Evolutionary conservation across 2,797 vertebrate species (phyloP).

Genomic region (Valencia hispanica): DNA sequence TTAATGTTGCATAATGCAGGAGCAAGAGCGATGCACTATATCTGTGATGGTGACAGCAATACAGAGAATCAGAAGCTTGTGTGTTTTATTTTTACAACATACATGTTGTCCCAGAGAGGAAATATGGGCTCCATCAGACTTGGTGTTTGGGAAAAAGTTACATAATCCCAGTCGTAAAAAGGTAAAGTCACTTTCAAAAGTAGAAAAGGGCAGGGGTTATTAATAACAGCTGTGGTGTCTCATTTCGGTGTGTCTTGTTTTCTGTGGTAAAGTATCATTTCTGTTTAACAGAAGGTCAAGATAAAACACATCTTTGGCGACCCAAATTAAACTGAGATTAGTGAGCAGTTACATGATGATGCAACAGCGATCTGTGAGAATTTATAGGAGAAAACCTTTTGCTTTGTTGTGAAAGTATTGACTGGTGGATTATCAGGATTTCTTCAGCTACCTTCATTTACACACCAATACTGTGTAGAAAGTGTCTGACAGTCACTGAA

Average conservation of each 20-base stretch:
- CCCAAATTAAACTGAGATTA: background rate
- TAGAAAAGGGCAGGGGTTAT: background rate
- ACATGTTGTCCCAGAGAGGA: background rate
- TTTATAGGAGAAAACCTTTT: background rate
- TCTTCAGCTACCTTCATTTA: background rate
- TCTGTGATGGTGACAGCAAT: conserved; percentile 11
- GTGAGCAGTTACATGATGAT: background rate
- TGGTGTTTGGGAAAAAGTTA: background rate
- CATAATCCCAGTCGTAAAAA: background rate
- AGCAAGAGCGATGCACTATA: background rate
- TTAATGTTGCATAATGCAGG: conserved; percentile 33
- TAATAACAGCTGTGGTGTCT: background rate
- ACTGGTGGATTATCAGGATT: background rate
- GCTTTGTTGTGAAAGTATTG: background rate
- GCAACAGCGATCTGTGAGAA: background rate
- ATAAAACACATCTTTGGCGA: background rate
- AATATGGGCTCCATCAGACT: background rate
- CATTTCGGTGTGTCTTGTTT: background rate
- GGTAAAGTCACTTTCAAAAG: background rate
- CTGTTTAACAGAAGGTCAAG: background rate
- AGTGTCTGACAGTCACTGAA: background rate
- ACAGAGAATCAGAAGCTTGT: background rate
- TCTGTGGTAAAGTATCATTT: background rate
- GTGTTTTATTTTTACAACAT: background rate
- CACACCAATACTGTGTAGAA: background rate